A percentile compares a stretch with the other conserved stretches of the same genome.
Evolutionary conservation across 1,140 invertebrate genomes (phyloP).

Genomic region (Drosophila yakuba): DNA sequence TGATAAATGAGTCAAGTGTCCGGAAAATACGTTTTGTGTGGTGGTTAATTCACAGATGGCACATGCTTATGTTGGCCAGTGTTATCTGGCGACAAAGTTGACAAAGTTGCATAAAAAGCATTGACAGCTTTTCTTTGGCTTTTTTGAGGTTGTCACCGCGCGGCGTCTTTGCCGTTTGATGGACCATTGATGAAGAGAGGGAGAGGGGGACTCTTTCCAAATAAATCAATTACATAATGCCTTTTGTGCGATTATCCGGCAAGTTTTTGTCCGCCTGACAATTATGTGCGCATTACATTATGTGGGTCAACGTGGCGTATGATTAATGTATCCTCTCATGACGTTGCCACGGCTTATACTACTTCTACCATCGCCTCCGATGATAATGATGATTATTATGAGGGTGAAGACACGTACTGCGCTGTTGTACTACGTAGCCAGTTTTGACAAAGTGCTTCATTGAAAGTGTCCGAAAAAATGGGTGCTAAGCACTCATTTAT

Average conservation of each 20-base stretch:
- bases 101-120: constrained; percentile 35
- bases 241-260: constrained; percentile 69
- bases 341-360: constrained; percentile 7
- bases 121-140: constrained; percentile 45
- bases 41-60: not conserved
- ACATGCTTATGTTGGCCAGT: constrained; percentile 29
- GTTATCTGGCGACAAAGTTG: constrained; percentile 37
- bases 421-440: not conserved
- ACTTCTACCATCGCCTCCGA: not conserved
- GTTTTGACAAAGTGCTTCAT: constrained; percentile 30
- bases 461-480: constrained; percentile 12
- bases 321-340: constrained; percentile 73
- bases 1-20: constrained; percentile 44
- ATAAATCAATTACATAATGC: constrained; percentile 75
- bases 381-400: constrained; percentile 35
- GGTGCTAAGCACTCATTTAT: constrained; percentile 23
- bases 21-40: constrained; percentile 6
- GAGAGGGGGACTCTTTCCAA: constrained; percentile 25
- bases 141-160: constrained; percentile 17
- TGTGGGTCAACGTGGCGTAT: constrained; percentile 76
- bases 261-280: constrained; percentile 67
- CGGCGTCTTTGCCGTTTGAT: constrained; percentile 39
- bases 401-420: constrained; percentile 44
- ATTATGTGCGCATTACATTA: constrained; percentile 63
- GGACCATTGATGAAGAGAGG: constrained; percentile 3